Evolutionary conservation across 2,797 vertebrate species (phyloP).

Genomic region (Selene dorsalis): DNA sequence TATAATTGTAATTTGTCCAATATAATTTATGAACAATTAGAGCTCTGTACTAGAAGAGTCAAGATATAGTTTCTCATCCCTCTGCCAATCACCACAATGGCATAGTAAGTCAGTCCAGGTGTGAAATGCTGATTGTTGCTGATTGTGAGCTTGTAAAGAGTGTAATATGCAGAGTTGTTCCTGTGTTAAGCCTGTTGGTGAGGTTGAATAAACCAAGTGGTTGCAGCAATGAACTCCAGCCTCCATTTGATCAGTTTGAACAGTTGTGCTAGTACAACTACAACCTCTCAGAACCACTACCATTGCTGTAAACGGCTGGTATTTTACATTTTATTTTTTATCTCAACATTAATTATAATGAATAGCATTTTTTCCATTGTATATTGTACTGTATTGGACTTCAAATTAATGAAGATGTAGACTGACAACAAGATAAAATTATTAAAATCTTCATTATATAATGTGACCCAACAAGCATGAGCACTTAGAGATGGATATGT

Average conservation of each 20-base stretch:
- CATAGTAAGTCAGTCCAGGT: background rate
- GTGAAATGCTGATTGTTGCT: too few species aligned
- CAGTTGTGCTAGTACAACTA: background rate
- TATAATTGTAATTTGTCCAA: background rate
- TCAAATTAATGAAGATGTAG: background rate
- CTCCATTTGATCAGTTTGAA: background rate
- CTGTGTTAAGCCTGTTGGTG: too few species aligned
- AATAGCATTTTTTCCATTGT: background rate
- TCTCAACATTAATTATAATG: background rate
- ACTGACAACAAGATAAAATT: slow-evolving; percentile 45
- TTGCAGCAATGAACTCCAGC: too few species aligned
- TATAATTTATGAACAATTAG: background rate
- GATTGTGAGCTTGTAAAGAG: too few species aligned
- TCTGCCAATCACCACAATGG: too few species aligned
- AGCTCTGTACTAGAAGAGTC: too few species aligned
- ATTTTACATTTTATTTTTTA: background rate
- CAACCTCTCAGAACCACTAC: background rate
- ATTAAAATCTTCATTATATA: slow-evolving; percentile 46
- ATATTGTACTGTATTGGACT: background rate
- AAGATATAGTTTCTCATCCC: too few species aligned
- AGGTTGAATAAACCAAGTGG: too few species aligned
- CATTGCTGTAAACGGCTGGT: background rate
- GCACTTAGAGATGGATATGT: slow-evolving; percentile 42
- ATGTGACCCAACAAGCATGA: slow-evolving; percentile 42
- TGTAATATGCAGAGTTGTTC: too few species aligned